Conservation (phyloP, 64 coral and sea anemone genomes). For the Astreopora myriophthalma region DNA sequence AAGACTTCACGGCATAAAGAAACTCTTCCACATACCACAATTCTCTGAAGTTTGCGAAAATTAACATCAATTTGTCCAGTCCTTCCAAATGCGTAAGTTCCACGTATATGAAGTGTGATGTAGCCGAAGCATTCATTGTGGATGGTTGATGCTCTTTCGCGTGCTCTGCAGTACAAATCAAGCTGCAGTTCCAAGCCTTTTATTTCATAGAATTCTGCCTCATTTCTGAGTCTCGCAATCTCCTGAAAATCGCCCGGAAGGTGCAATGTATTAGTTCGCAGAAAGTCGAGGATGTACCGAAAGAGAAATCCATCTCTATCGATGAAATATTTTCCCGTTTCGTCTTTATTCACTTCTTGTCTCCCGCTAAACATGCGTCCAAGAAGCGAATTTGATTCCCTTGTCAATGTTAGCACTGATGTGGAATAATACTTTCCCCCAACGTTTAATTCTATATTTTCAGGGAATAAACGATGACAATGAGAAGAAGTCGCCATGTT, state of each 20-base stretch:
- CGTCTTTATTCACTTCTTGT: slow-evolving; percentile 64
- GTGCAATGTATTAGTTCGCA: slow-evolving; percentile 67
- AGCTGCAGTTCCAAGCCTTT: slow-evolving; percentile 67
- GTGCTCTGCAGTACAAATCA: slow-evolving; percentile 43
- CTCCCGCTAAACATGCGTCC: slow-evolving; percentile 83
- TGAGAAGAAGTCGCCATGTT: slow-evolving; percentile 56
- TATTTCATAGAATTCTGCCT: slow-evolving; percentile 84
- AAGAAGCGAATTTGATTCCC: slow-evolving; percentile 79
- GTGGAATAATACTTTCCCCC: slow-evolving; percentile 91
- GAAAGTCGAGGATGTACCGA: slow-evolving; percentile 86
- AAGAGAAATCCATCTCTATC: slow-evolving; percentile 86
- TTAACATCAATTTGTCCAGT: slow-evolving; percentile 75
- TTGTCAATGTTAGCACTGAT: slow-evolving; percentile 83
- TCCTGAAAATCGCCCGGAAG: slow-evolving; percentile 79
- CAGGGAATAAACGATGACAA: slow-evolving; percentile 75
- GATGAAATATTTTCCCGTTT: slow-evolving; percentile 84
- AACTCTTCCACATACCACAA: slow-evolving; percentile 86
- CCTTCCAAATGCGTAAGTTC: slow-evolving; percentile 83
- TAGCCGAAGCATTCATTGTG: slow-evolving; percentile 68
- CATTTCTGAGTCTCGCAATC: slow-evolving; percentile 77
- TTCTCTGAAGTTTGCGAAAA: slow-evolving; percentile 92
- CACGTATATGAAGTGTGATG: slow-evolving; percentile 85
- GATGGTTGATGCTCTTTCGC: neutral
- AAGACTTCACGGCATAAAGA: slow-evolving; percentile 87
- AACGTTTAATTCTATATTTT: slow-evolving; percentile 90